Percentiles rank a stretch among this genome's conserved stretches.
phyloP scores from a whole-genome alignment of 2,888 invertebrate genomes.

The Meganola albula region DNA sequence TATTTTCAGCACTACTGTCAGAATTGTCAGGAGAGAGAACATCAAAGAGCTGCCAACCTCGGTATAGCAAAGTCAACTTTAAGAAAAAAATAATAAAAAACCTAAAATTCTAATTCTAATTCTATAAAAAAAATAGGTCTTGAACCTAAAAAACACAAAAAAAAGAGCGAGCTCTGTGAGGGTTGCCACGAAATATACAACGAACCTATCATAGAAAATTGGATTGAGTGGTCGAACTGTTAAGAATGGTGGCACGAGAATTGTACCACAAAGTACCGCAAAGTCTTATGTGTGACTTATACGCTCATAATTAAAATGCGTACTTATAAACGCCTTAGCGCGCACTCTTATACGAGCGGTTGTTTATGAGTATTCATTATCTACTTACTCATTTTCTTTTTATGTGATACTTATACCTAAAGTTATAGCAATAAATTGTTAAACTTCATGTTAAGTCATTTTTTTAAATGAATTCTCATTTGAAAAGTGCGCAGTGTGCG shows the following conservation, averaged over 20 bases:
- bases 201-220: constrained; percentile 9
- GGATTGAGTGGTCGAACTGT: constrained; percentile 7
- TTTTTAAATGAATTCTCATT: too few relatives aligned
- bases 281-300: neutral
- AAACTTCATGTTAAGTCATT: too few relatives aligned
- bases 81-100: neutral
- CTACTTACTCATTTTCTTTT: too few relatives aligned
- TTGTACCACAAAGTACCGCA: constrained; percentile 2
- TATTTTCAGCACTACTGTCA: neutral
- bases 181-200: constrained; percentile 7
- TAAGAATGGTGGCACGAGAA: constrained; percentile 7
- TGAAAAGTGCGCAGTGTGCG: too few relatives aligned
- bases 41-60: neutral
- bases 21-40: neutral
- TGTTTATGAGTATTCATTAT: too few relatives aligned
- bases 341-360: too few relatives aligned
- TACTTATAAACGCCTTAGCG: neutral
- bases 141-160: constrained; percentile 1
- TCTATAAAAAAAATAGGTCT: neutral
- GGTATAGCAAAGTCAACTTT: neutral
- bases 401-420: too few relatives aligned
- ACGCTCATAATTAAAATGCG: constrained; percentile 1
- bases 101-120: neutral
- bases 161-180: constrained; percentile 4
- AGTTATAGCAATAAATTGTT: too few relatives aligned